Evolutionary conservation across 2,797 vertebrate species (phyloP).

Genomic region (Sphenopsis melanotis): DNA sequence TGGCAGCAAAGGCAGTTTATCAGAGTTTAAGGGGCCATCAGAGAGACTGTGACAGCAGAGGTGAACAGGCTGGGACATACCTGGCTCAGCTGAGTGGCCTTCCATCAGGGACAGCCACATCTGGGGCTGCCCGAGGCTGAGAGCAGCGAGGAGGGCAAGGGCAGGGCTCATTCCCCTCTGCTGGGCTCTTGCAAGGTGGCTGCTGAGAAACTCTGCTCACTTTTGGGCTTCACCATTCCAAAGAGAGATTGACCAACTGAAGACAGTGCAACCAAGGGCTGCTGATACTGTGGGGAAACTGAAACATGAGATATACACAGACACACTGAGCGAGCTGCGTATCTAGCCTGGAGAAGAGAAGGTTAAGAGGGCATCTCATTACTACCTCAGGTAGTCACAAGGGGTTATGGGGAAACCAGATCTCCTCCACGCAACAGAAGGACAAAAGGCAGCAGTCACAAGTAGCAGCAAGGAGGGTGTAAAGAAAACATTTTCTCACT

Average conservation of each 20-base stretch:
- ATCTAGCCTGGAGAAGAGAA: background rate
- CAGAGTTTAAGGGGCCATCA: background rate
- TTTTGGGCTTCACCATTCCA: background rate
- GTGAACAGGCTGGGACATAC: background rate
- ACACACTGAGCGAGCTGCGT: background rate
- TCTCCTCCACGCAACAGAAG: background rate
- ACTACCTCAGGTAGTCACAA: background rate
- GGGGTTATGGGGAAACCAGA: background rate
- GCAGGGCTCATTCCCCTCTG: background rate
- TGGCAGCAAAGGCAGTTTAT: background rate
- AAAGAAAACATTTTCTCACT: background rate
- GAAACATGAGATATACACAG: background rate
- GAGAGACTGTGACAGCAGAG: background rate
- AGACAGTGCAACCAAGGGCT: background rate
- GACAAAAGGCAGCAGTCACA: background rate
- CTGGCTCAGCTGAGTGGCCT: background rate
- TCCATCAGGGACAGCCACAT: background rate
- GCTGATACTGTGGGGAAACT: background rate
- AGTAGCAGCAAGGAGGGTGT: background rate
- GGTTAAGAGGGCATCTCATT: background rate
- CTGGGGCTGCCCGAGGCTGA: background rate
- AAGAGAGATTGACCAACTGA: background rate
- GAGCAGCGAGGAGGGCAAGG: accelerated
- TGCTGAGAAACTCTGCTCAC: background rate
- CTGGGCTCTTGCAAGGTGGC: background rate